A percentile compares a stretch with the other conserved stretches of the same genome.
Conservation (phyloP, 2,888 invertebrate genomes). For the Autographa gamma region DNA sequence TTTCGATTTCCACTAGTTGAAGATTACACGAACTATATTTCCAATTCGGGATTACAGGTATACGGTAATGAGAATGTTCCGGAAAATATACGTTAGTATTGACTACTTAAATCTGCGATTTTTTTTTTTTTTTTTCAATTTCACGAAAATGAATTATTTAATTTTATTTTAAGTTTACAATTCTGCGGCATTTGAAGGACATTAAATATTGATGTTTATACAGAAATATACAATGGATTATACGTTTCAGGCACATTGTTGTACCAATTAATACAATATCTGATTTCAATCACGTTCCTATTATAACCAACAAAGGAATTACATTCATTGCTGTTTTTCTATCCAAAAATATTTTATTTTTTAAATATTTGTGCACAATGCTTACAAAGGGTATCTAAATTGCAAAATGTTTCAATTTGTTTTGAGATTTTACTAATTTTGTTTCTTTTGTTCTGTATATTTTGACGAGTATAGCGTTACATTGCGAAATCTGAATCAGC, state of each 20-base stretch:
- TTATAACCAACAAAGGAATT: background rate
- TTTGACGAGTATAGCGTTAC: background rate
- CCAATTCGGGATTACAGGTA: conserved; percentile 36
- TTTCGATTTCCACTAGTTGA: conserved; percentile 48
- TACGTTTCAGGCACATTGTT: background rate
- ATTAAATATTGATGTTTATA: too few relatives aligned
- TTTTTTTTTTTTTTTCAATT: too few relatives aligned
- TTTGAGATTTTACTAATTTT: background rate
- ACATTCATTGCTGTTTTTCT: background rate
- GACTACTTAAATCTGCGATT: background rate
- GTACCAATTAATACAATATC: background rate
- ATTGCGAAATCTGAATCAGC: background rate
- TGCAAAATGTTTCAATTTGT: background rate
- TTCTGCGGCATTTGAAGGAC: too few relatives aligned
- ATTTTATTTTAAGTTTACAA: background rate
- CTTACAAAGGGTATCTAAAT: background rate
- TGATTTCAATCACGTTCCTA: background rate
- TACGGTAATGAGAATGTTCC: background rate
- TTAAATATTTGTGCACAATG: background rate
- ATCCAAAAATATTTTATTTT: background rate
- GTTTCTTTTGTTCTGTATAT: background rate
- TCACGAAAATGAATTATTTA: background rate
- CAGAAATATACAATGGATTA: background rate
- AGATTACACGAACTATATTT: conserved; percentile 50
- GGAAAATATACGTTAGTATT: background rate